Percentiles rank a stretch among this genome's conserved stretches.
Evolutionary conservation across 2,113 vertebrate genomes (phyloP).

Genomic region (Chaenogobius annularis): DNA sequence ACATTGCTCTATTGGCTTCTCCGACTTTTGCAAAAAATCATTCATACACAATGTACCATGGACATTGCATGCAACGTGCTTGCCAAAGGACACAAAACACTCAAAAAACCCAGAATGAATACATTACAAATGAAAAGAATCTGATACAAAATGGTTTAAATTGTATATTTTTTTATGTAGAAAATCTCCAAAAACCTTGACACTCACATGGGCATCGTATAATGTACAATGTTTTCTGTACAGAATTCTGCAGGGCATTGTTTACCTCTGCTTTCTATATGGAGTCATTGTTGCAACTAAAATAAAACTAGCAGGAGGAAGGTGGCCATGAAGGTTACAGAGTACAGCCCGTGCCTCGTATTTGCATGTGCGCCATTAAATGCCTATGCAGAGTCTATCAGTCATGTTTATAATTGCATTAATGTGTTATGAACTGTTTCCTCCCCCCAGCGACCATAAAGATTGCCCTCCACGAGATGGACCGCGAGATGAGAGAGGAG

Average conservation of each 20-base stretch:
- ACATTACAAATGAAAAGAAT: too few species aligned
- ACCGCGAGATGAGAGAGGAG: conserved; percentile 96
- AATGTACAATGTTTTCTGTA: conserved; percentile 2
- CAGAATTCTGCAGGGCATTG: conserved; percentile 17
- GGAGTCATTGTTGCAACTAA: conserved; percentile 27
- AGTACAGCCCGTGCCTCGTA: conserved; percentile 19
- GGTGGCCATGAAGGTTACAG: conserved; percentile 44
- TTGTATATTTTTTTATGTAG: not conserved
- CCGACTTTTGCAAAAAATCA: too few species aligned
- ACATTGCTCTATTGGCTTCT: too few species aligned
- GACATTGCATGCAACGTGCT: too few species aligned
- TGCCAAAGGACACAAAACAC: not conserved
- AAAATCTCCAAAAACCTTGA: not conserved
- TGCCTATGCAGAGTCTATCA: conserved; percentile 35
- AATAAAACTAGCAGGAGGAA: conserved; percentile 26
- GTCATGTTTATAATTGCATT: conserved; percentile 50
- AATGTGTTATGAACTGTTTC: conserved; percentile 44
- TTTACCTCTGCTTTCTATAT: conserved; percentile 22
- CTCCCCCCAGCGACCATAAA: conserved; percentile 88
- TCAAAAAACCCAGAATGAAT: not conserved
- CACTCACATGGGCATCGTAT: not conserved
- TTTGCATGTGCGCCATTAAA: conserved; percentile 31
- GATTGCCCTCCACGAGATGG: conserved; percentile 96
- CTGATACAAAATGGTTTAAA: too few species aligned
- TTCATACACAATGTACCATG: too few species aligned